Evolutionary conservation across 2,888 invertebrate species (phyloP).

Genomic region (Neocrepidodera transversa): DNA sequence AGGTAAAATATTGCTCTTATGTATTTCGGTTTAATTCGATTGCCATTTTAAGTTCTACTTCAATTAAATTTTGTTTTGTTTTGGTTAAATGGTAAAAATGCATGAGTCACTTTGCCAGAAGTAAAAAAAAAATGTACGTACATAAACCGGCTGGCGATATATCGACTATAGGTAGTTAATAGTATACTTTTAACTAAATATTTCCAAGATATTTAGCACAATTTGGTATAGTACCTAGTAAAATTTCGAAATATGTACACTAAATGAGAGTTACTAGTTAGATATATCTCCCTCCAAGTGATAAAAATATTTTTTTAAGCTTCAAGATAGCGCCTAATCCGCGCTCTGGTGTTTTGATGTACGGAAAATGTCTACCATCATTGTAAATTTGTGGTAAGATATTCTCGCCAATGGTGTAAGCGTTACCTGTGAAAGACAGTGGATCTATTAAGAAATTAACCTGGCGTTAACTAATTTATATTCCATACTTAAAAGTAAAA

Average conservation of each 20-base stretch:
- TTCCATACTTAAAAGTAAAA: no score
- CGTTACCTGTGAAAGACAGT: slow-evolving; percentile 55
- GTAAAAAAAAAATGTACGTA: slow-evolving; percentile 8
- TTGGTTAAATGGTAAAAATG: slow-evolving; percentile 12
- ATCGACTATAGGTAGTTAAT: slow-evolving; percentile 12
- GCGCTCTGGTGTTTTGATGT: slow-evolving; percentile 49
- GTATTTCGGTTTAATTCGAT: no score
- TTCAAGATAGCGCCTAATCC: slow-evolving; percentile 44
- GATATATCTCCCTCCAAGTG: slow-evolving; percentile 56
- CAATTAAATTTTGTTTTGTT: not conserved
- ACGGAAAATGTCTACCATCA: slow-evolving; percentile 54
- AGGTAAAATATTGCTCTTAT: no score
- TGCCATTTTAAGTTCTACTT: no score
- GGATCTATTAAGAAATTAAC: slow-evolving; percentile 43
- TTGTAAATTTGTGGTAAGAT: slow-evolving; percentile 42
- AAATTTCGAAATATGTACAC: slow-evolving; percentile 39
- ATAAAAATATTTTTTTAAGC: slow-evolving; percentile 58
- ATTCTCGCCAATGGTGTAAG: slow-evolving; percentile 56
- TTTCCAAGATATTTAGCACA: slow-evolving; percentile 45
- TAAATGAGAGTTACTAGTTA: slow-evolving; percentile 47
- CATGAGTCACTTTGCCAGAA: slow-evolving; percentile 7
- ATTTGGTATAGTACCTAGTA: slow-evolving; percentile 47
- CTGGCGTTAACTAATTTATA: no score
- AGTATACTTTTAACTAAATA: slow-evolving; percentile 14
- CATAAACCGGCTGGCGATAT: slow-evolving; percentile 1